Evolutionary conservation across 2,797 vertebrate genomes (phyloP).

Genomic region (Rhynchotus rufescens): DNA sequence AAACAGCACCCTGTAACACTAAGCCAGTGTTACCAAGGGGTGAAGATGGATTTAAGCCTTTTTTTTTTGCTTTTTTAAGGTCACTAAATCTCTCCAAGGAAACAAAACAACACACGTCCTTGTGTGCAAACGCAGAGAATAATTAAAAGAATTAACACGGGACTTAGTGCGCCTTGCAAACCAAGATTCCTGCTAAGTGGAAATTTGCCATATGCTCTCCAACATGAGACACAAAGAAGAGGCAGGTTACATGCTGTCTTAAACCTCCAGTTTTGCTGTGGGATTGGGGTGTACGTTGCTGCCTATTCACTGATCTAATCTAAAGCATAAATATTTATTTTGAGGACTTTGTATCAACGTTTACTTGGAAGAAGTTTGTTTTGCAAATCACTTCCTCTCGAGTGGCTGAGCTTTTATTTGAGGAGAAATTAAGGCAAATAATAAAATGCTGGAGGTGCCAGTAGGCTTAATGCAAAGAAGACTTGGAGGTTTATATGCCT

Average conservation of each 20-base stretch:
- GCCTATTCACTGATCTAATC: neutral
- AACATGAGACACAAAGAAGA: constrained; percentile 62
- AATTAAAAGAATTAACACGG: constrained; percentile 50
- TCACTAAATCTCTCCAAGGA: constrained; percentile 3
- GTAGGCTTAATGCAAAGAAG: constrained; percentile 26
- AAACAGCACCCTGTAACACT: neutral
- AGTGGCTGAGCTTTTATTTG: neutral
- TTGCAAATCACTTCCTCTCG: neutral
- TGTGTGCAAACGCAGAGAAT: neutral
- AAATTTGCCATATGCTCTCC: constrained; percentile 60
- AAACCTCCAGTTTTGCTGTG: neutral
- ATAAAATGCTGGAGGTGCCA: constrained; percentile 10
- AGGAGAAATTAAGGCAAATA: constrained; percentile 46
- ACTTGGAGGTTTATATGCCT: neutral
- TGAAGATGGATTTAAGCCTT: neutral
- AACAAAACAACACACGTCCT: neutral
- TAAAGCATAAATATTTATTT: neutral
- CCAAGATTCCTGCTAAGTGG: constrained; percentile 13
- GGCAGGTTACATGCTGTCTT: neutral
- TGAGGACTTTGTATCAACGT: neutral
- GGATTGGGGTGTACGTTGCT: neutral
- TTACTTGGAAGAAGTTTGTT: neutral
- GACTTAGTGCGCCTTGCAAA: constrained; percentile 46
- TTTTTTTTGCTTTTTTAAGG: neutral
- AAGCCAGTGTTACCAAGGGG: neutral